phyloP scores from a whole-genome alignment of 2,888 invertebrate species.

The Anorthoa munda region DNA sequence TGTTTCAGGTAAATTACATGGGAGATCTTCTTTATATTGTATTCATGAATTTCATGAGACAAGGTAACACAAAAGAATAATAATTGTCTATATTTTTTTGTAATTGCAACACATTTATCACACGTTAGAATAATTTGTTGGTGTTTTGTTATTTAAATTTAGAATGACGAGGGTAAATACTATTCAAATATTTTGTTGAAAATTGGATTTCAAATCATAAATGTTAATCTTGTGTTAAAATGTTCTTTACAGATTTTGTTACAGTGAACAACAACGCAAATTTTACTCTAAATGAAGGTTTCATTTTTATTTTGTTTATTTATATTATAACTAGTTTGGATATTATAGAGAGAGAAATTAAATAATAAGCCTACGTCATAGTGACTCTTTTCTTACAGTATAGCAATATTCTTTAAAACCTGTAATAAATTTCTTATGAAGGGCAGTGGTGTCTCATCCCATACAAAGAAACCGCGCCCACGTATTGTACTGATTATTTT shows the following conservation, averaged over 20 bases:
- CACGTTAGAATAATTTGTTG: constrained; percentile 31
- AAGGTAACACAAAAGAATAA: constrained; percentile 63
- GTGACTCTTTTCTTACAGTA: background rate
- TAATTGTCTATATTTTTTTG: constrained; percentile 44
- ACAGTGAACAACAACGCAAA: background rate
- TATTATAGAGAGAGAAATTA: background rate
- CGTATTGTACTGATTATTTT: too few relatives aligned
- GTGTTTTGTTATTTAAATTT: constrained; percentile 48
- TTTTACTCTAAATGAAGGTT: background rate
- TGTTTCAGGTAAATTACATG: constrained; percentile 67
- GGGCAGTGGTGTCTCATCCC: too few relatives aligned
- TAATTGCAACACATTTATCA: constrained; percentile 59
- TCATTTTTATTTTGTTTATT: background rate
- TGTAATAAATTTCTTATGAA: background rate
- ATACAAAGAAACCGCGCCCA: too few relatives aligned
- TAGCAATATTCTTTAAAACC: background rate
- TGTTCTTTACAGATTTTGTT: background rate
- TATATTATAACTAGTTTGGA: background rate
- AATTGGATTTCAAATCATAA: background rate
- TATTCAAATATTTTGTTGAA: background rate
- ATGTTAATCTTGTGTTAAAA: background rate
- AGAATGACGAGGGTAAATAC: constrained; percentile 35
- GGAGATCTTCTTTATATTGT: constrained; percentile 49
- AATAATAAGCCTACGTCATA: background rate
- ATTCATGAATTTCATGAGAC: constrained; percentile 66